A percentile compares a stretch with the other conserved stretches of the same genome.
phyloP scores from a whole-genome alignment of 2,888 invertebrate species.

The Conops quadrifasciatus region DNA sequence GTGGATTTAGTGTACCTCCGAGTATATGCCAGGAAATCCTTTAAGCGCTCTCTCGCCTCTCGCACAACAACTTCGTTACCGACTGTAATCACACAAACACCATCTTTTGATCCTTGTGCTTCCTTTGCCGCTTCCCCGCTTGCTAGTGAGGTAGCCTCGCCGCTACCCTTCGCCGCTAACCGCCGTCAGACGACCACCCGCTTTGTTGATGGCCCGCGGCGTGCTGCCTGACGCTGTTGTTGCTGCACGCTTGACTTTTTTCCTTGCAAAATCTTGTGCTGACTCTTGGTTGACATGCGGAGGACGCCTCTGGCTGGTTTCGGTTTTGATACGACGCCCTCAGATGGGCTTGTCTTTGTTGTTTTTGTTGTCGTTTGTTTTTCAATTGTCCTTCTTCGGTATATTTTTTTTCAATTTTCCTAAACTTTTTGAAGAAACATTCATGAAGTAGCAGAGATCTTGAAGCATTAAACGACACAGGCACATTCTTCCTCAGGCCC shows the following conservation, averaged over 20 bases:
- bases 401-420: constrained; percentile 53
- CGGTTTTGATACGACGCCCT: neutral
- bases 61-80: constrained; percentile 20
- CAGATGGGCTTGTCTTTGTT: neutral
- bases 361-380: constrained; percentile 8
- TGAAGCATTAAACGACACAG: neutral
- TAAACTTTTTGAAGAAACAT: constrained; percentile 45
- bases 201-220: neutral
- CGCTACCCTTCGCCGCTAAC: constrained; percentile 6
- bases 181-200: neutral
- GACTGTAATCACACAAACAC: constrained; percentile 43
- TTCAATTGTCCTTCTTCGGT: constrained; percentile 29
- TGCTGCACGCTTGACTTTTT: constrained; percentile 25
- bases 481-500: too few species aligned
- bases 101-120: constrained; percentile 33
- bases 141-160: neutral
- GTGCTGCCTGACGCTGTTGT: neutral
- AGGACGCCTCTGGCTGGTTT: constrained; percentile 36
- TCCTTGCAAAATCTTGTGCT: constrained; percentile 37
- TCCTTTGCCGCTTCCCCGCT: neutral
- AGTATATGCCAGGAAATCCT: constrained; percentile 42
- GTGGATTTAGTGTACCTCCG: neutral
- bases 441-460: constrained; percentile 34
- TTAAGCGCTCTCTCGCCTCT: constrained; percentile 43
- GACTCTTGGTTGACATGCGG: constrained; percentile 39